Base-by-base conservation (phyloP, 2,888 invertebrate genomes). In the Drosophila anomalipes region DNA sequence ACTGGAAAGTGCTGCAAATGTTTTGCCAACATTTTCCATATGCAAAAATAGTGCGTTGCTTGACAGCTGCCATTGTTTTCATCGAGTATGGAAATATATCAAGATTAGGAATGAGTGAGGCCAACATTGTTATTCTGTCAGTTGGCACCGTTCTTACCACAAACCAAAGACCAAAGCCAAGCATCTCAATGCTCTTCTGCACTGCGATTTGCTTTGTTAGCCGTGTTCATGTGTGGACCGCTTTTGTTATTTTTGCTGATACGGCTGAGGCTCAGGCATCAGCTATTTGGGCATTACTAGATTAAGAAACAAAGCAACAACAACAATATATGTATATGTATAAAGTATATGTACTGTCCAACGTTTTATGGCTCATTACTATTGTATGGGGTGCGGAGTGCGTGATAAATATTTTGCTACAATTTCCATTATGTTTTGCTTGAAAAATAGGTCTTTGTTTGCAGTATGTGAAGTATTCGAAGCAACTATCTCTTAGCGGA, bases 351-450 rank as follows among this genome's bases (percentile, higher is more conserved):
- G 54, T 73, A 64, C 56, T 68, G 70, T 58, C 61, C 61, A 74
- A 58, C 76, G 82, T 77, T 77, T 87, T 82, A 83, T 82, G 86
- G 89, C 89, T 90, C 89, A 91, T 91, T 91, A 91, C 81, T 79
- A 89, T 91, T 89, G 91, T 89, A 77, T 66, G 74, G 72, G 71
- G 86, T 89, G 90, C 82, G 80, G 79, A 76, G 81, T 86, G 87
- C 81, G 83, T 86, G 90, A 87, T 90, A 90, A 90, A 90, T 90
- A 90, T 89, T 89, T 89, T 90, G 89, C 90, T 86, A 84, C 81
- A 84, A 56, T 79, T 86, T 77, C 66, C 69, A 80, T 84, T 86
- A 77, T 84, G 33, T 71, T 66, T 52, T 51, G 30, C 32, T 26
- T 35, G 47, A n/a, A 63, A 62, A 66, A 64, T 58, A 58, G 35